Base-by-base conservation (phyloP, 2,797 vertebrate genomes). In the Denticeps clupeoides region DNA sequence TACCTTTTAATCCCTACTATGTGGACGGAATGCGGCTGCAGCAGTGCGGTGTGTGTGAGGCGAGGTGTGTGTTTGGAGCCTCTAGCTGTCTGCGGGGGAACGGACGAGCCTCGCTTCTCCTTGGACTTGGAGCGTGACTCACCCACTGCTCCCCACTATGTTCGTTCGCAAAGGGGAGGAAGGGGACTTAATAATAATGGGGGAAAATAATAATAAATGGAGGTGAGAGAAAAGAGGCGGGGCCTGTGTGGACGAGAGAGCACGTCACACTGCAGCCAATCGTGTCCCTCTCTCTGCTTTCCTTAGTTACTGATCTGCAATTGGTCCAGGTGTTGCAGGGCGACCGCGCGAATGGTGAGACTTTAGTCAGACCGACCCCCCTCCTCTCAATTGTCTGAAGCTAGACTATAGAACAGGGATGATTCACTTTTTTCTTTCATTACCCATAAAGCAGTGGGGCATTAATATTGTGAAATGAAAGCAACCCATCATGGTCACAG, bases 321-420 rank as follows among this genome's bases (percentile, higher is more conserved):
- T 81, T 79, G 79, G 79, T 60, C 58, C 79, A 82, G 80, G 80
- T 83, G 79, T 82, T 82, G 79, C 69, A 69, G 77, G 73, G 79
- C 6, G 69, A 76, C 71, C 55, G 74, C 67, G 38, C 59, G 63
- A 53, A 64, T 55, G 48, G 69, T 43, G 42, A 43, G 3, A n/a
- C n/a, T n/a, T n/a, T n/a, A n/a, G n/a, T n/a, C n/a, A n/a, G n/a
- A n/a, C n/a, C n/a, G n/a, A n/a, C n/a, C n/a, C n/a, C n/a, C 21
- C 10, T 35, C 9, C 48, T 54, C 37, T 43, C 35, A 5, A 47
- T 46, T 54, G 45, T 50, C 52, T n/a, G n/a, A n/a, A n/a, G n/a
- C n/a, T n/a, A n/a, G n/a, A n/a, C n/a, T n/a, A n/a, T n/a, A n/a
- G n/a, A n/a, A n/a, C n/a, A n/a, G n/a, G n/a, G n/a, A n/a, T n/a